Percentiles rank a stretch among this genome's conserved stretches.
Conservation (phyloP, 2,888 invertebrate genomes). For the Cecidostiba fungosa region DNA sequence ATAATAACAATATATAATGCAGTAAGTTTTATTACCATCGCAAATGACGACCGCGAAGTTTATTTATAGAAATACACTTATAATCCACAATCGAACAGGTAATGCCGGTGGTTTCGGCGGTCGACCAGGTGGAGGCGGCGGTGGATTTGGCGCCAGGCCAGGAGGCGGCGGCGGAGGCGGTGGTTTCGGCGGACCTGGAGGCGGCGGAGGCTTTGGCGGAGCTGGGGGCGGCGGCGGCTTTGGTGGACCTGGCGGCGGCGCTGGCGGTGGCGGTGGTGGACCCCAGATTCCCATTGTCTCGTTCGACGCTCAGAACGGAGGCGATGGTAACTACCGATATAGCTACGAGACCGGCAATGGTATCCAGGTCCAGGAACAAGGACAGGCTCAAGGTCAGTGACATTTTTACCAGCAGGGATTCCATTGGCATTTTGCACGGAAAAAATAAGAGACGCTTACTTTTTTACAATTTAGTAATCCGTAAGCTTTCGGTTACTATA, state of each 20-base stretch:
- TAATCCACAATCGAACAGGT: conserved; percentile 61
- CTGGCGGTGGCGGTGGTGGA: conserved; percentile 67
- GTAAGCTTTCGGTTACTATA: too few relatives aligned
- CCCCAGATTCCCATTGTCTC: conserved; percentile 74
- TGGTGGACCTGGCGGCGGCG: conserved; percentile 63
- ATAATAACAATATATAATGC: too few relatives aligned
- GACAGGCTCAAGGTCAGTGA: conserved; percentile 72
- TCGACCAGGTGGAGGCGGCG: conserved; percentile 63
- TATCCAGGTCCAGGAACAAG: conserved; percentile 75
- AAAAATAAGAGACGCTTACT: too few relatives aligned
- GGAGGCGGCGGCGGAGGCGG: conserved; percentile 34
- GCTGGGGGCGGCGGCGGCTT: conserved; percentile 59
- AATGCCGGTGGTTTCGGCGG: conserved; percentile 64
- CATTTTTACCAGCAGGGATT: not conserved
- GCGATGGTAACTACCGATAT: conserved; percentile 76
- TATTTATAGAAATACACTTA: not conserved
- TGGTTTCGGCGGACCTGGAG: conserved; percentile 61
- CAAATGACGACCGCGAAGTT: too few relatives aligned
- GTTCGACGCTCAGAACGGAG: conserved; percentile 73
- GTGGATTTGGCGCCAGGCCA: conserved; percentile 50
- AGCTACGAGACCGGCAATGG: conserved; percentile 77
- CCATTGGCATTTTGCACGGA: too few relatives aligned
- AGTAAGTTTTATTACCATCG: too few relatives aligned
- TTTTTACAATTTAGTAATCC: too few relatives aligned
- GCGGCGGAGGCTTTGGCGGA: conserved; percentile 40